Evolutionary conservation across 1,140 invertebrate species (phyloP).

Genomic region (Pectinophora gossypiella): DNA sequence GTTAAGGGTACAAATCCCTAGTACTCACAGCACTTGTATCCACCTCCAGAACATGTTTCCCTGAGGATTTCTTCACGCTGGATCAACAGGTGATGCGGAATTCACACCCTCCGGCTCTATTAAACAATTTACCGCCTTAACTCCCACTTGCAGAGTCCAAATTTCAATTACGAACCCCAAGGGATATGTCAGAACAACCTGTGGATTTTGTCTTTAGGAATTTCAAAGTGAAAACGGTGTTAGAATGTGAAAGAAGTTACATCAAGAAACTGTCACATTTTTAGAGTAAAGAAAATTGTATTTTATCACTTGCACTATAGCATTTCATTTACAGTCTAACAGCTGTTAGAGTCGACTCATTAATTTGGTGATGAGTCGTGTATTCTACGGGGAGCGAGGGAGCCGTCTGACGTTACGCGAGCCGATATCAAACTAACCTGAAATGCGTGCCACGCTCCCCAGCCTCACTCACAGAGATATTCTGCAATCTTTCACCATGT

Average conservation of each 20-base stretch:
- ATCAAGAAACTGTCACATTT: no score
- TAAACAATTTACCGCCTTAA: constrained; percentile 54
- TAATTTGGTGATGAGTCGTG: background rate
- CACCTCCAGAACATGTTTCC: constrained; percentile 61
- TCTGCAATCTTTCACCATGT: constrained; percentile 44
- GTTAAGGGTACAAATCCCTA: background rate
- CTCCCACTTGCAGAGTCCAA: constrained; percentile 34
- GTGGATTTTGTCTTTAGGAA: constrained; percentile 27
- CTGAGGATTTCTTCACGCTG: constrained; percentile 37
- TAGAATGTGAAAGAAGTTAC: no score
- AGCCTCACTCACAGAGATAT: constrained; percentile 50
- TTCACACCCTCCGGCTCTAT: constrained; percentile 46
- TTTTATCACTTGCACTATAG: no score
- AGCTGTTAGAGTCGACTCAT: background rate
- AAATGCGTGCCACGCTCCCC: constrained; percentile 67
- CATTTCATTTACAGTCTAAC: no score
- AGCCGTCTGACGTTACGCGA: constrained; percentile 62
- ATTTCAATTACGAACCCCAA: constrained; percentile 37
- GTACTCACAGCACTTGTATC: background rate
- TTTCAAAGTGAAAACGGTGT: background rate
- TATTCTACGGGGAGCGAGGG: constrained; percentile 17
- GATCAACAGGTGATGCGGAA: constrained; percentile 68
- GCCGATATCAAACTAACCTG: constrained; percentile 70
- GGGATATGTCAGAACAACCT: constrained; percentile 42
- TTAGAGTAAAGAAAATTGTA: no score